Evolutionary conservation across 2,888 invertebrate species (phyloP).

Genomic region (Schizaphis graminum): DNA sequence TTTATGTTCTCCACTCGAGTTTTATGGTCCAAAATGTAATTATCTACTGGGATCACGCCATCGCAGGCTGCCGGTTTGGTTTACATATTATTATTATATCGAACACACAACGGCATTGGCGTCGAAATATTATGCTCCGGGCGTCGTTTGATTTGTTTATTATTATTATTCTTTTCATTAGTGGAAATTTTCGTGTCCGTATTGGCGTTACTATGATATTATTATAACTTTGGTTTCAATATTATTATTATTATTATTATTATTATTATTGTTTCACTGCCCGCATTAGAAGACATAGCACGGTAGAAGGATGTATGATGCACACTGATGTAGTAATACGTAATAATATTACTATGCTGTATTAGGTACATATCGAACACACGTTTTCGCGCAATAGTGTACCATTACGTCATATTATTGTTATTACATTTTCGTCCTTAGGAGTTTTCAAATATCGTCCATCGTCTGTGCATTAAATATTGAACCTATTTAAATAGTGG

Average conservation of each 20-base stretch:
- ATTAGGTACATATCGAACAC: background rate
- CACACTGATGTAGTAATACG: background rate
- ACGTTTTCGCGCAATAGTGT: background rate
- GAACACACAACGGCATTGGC: slow-evolving; percentile 5
- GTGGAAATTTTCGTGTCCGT: slow-evolving; percentile 10
- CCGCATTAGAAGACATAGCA: background rate
- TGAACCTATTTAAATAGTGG: background rate
- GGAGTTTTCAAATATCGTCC: background rate
- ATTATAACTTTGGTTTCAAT: background rate
- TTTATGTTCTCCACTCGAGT: slow-evolving; percentile 21
- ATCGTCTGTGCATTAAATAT: background rate
- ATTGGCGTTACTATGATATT: background rate
- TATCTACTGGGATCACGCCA: background rate
- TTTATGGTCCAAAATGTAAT: slow-evolving; percentile 40
- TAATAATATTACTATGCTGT: background rate
- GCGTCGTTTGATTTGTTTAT: slow-evolving; percentile 29
- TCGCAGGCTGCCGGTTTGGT: slow-evolving; percentile 27
- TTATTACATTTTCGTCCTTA: background rate
- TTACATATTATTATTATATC: background rate
- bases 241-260: too few relatives aligned
- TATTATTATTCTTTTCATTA: slow-evolving; percentile 29
- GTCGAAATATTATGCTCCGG: slow-evolving; percentile 19
- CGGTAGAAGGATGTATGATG: background rate
- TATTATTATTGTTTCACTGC: background rate
- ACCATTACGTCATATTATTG: background rate